These are phyloP conservation scores for Nerophis ophidion DNA, from an alignment of 2,113 vertebrate genomes.

Conservation along the genomic window DNA sequence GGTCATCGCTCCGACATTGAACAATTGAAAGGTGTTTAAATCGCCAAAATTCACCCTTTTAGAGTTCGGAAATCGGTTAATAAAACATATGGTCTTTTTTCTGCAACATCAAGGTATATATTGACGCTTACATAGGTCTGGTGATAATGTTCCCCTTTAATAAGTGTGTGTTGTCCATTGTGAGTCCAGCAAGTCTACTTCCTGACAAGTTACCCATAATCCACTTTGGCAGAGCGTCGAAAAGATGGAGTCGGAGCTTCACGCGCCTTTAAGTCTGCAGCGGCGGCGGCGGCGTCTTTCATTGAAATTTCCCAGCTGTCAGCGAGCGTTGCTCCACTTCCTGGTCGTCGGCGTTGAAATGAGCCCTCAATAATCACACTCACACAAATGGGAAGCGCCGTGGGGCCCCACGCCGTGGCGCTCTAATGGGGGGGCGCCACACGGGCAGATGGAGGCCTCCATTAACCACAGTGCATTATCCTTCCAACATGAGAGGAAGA, in stretches of 20 bases:
- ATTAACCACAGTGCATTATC: conserved; percentile 59
- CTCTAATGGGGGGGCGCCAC: conserved; percentile 66
- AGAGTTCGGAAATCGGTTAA: too few species aligned
- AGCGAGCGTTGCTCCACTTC: conserved; percentile 58
- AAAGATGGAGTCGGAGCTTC: conserved; percentile 62
- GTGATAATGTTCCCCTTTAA: too few species aligned
- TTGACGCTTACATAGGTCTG: too few species aligned
- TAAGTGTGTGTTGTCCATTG: conserved; percentile 4
- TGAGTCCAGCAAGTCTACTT: conserved; percentile 63
- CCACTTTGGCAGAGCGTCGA: conserved; percentile 61
- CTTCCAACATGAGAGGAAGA: conserved; percentile 28
- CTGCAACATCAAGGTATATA: too few species aligned
- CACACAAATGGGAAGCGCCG: conserved; percentile 68
- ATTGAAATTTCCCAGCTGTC: conserved; percentile 64
- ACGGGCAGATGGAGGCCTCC: conserved; percentile 68
- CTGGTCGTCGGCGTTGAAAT: conserved; percentile 71
- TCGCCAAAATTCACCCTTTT: too few species aligned
- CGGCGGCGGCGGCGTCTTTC: conserved; percentile 58
- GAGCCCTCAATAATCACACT: conserved; percentile 74
- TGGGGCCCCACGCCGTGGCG: conserved; percentile 64
- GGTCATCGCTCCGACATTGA: too few species aligned
- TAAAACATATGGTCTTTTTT: too few species aligned
- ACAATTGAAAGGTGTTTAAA: too few species aligned
- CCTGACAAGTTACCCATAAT: conserved; percentile 59
- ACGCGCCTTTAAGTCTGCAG: conserved; percentile 72